phyloP scores from a whole-genome alignment of 2,797 vertebrate genomes.

The Heterohyrax brucei region DNA sequence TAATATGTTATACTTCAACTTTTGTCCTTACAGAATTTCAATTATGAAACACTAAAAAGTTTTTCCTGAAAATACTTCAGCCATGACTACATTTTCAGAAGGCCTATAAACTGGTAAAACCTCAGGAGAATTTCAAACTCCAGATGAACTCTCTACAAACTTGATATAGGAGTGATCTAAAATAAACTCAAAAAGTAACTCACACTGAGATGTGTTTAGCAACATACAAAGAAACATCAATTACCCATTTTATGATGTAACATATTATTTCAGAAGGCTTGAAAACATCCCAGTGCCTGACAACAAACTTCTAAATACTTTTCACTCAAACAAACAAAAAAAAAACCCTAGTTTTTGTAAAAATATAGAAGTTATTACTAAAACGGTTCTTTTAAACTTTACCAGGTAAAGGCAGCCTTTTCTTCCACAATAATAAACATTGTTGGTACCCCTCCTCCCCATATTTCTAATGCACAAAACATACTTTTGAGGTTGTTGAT shows the following conservation, averaged over 20 bases:
- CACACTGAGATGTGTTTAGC: background rate
- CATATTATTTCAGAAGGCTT: background rate
- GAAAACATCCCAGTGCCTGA: background rate
- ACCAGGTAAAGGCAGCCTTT: background rate
- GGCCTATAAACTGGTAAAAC: background rate
- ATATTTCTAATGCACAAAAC: background rate
- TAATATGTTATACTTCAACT: background rate
- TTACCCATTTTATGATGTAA: background rate
- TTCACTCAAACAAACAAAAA: background rate
- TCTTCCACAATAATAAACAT: background rate
- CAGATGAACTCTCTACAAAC: background rate
- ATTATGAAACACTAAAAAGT: background rate
- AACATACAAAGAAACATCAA: background rate
- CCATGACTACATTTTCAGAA: background rate
- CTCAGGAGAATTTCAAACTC: background rate
- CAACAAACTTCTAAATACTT: background rate
- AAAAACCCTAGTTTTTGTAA: background rate
- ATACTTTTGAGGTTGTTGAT: background rate
- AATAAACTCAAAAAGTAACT: background rate
- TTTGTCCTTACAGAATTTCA: conserved; percentile 1
- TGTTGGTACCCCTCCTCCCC: background rate
- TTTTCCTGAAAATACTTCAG: conserved; percentile 22
- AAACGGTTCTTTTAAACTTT: background rate
- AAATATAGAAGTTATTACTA: background rate
- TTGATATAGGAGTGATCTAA: background rate